Evolutionary conservation across 2,797 vertebrate genomes (phyloP).

Genomic region (Gastrophryne carolinensis): DNA sequence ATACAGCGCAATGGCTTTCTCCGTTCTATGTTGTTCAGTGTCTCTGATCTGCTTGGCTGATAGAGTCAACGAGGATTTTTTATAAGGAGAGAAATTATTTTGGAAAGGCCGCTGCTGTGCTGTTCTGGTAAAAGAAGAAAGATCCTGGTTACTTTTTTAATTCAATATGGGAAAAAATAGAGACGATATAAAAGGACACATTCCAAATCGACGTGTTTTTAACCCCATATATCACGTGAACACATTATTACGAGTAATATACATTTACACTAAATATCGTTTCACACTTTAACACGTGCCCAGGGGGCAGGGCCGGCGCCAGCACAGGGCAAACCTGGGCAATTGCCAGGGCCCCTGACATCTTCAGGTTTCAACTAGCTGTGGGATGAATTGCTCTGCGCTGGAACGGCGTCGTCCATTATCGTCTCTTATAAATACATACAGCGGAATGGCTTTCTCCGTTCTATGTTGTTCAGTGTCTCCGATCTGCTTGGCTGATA

Average conservation of each 20-base stretch:
- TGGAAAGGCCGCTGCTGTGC: background rate
- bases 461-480: background rate
- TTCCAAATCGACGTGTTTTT: too few species aligned
- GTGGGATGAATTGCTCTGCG: background rate
- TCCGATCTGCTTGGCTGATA: background rate
- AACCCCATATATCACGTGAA: too few species aligned
- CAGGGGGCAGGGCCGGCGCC: too few species aligned
- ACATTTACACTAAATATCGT: too few species aligned
- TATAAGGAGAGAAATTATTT: background rate
- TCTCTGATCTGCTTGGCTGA: background rate
- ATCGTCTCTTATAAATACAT: conserved; percentile 1
- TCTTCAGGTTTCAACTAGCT: background rate
- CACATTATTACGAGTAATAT: too few species aligned
- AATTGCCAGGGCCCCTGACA: too few species aligned
- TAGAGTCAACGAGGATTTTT: background rate
- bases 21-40: background rate
- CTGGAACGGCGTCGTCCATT: background rate
- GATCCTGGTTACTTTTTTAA: too few species aligned
- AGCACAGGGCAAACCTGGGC: too few species aligned
- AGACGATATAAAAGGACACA: too few species aligned
- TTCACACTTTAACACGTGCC: too few species aligned
- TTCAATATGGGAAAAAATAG: too few species aligned
- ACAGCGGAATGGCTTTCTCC: background rate
- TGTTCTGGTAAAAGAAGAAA: background rate
- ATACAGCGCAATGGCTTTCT: background rate